Evolutionary conservation across 2,888 invertebrate genomes (phyloP).

Genomic region (Glaucopsyche alexis): DNA sequence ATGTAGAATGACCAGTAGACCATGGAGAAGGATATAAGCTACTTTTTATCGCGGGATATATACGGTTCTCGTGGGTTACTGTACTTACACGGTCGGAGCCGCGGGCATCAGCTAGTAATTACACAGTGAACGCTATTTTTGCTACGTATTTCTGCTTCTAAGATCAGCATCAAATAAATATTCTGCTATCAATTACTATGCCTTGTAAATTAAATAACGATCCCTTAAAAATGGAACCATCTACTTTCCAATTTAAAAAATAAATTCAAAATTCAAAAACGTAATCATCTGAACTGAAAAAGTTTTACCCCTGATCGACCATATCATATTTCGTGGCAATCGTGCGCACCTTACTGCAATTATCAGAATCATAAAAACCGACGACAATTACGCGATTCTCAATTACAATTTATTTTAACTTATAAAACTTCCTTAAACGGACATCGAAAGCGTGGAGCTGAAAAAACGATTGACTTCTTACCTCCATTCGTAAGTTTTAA

Average conservation of each 20-base stretch:
- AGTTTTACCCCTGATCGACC: neutral
- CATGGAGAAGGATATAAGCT: too few relatives aligned
- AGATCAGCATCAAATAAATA: neutral
- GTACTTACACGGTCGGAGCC: too few relatives aligned
- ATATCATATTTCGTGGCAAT: neutral
- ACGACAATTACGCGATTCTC: slow-evolving; percentile 11
- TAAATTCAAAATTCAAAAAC: neutral
- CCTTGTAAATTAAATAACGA: too few relatives aligned
- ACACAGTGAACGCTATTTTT: neutral
- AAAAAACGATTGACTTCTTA: slow-evolving; percentile 10
- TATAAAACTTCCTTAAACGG: slow-evolving; percentile 18
- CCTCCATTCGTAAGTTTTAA: slow-evolving; percentile 16
- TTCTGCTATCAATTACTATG: neutral
- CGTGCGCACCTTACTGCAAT: neutral
- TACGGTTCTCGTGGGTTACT: too few relatives aligned
- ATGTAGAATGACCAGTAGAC: too few relatives aligned
- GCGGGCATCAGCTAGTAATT: too few relatives aligned
- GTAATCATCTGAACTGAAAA: neutral
- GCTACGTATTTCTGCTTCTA: neutral
- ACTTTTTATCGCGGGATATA: too few relatives aligned
- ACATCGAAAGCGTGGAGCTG: slow-evolving; percentile 8
- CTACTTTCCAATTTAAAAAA: neutral
- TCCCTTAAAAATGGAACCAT: too few relatives aligned
- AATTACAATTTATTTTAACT: slow-evolving; percentile 9
- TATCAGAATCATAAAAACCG: neutral